Base-by-base conservation (phyloP, 2,113 vertebrate species). In the Peromyscus maniculatus region DNA sequence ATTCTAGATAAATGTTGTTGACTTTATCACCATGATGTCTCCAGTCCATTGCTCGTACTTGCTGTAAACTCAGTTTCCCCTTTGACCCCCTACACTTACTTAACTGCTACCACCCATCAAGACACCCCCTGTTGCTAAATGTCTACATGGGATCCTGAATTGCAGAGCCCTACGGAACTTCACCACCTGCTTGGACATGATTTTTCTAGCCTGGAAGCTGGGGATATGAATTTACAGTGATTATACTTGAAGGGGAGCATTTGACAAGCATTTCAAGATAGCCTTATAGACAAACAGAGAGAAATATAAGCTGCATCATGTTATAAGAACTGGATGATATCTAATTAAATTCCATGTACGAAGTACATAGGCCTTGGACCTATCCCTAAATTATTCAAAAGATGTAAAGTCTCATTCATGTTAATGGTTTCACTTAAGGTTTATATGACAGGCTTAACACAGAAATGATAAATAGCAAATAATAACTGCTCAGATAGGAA, bases 331-430 rank as follows among this genome's bases (percentile, higher is more conserved):
- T n/a, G 10, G 9, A 55, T 11, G 87, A 59, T 67, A 83, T 64
- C 46, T 83, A 87, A 83, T 15, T 79, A 74, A 75, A 84, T 90
- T 74, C 36, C 21, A 62, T 83, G 57, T 31, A 36, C 26, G 79
- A 88, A 90, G 78, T 36, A 24, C 3, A 1, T 46, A 43, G 19
- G 21, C 16, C n/a, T 91, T 66, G 67, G n/a, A 33, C n/a, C 12
- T 84, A 19, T 62, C 55, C 22, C 74, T 71, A 86, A 91, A 71
- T 84, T 69, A 87, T 78, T 36, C 3, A 66, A 80, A 26, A 96
- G 64, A 87, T 82, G 78, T 19, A n/a, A 55, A 92, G n/a, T n/a
- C 78, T 31, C 43, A 77, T 80, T 91, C 88, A 91, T 87, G 86
- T 94, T 83, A 84, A 62, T 90, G 72, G 10, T 28, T 92, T 94